Evolutionary conservation across 2,113 vertebrate species (phyloP).

Genomic region (Indicator maculatus): DNA sequence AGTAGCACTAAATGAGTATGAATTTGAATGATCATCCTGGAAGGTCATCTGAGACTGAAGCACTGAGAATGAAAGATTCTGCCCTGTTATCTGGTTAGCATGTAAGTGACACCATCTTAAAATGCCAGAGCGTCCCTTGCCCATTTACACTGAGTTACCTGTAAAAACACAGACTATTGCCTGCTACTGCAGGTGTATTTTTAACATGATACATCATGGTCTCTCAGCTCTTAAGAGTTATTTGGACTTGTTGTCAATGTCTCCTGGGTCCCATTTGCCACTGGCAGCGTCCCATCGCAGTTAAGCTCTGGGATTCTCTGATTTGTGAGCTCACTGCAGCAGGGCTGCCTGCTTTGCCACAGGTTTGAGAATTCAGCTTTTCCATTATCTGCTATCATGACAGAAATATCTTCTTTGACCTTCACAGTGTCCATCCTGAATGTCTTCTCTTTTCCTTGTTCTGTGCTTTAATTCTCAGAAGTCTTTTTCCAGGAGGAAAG

Average conservation of each 20-base stretch:
- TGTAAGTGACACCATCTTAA: not conserved
- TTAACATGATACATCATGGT: not conserved
- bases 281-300: fast-evolving
- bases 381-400: not conserved
- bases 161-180: not conserved
- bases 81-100: not conserved
- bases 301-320: not conserved
- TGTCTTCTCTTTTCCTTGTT: not conserved
- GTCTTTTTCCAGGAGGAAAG: not conserved
- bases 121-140: not conserved
- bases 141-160: not conserved
- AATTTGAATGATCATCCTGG: not conserved
- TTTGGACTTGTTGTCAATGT: not conserved
- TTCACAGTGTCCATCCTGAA: not conserved
- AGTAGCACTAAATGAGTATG: not conserved
- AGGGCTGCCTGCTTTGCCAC: not conserved
- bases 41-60: not conserved
- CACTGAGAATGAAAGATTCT: not conserved
- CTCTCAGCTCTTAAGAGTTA: not conserved
- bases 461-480: not conserved
- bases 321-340: not conserved
- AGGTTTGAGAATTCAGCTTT: not conserved
- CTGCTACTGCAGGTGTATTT: not conserved
- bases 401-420: not conserved
- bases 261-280: not conserved